Conservation (phyloP, 2,113 vertebrate species). For the Misgurnus mizolepis region DNA sequence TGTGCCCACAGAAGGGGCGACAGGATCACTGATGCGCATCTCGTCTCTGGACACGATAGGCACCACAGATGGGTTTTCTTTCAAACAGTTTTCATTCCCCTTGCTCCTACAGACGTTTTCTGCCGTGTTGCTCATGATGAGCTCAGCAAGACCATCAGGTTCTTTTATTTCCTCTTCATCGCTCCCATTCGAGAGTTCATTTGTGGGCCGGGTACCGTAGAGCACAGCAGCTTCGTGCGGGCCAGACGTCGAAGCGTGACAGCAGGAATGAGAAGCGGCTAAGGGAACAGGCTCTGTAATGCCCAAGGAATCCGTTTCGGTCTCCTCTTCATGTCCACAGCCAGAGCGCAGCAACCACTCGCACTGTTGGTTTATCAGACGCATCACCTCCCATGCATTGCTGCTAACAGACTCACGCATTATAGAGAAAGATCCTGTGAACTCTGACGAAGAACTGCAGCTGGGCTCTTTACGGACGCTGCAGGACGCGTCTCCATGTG, state of each 20-base stretch:
- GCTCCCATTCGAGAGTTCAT: background rate
- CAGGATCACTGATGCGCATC: background rate
- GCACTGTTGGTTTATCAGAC: constrained; percentile 78
- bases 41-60: constrained; percentile 24
- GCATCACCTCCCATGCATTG: constrained; percentile 72
- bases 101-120: background rate
- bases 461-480: no score
- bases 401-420: constrained; percentile 37
- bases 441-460: background rate
- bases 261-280: background rate
- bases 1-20: background rate
- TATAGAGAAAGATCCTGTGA: constrained; percentile 20
- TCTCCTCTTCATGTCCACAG: constrained; percentile 23
- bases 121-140: constrained; percentile 29
- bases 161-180: background rate
- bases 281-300: no score
- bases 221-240: background rate
- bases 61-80: background rate
- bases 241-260: no score
- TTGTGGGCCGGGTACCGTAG: background rate
- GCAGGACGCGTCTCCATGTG: constrained; percentile 18
- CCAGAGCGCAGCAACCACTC: constrained; percentile 63
- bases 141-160: constrained; percentile 28
- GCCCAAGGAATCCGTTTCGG: background rate
- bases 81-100: background rate